Conservation (phyloP, 2,113 vertebrate species). For the Cavia porcellus region DNA sequence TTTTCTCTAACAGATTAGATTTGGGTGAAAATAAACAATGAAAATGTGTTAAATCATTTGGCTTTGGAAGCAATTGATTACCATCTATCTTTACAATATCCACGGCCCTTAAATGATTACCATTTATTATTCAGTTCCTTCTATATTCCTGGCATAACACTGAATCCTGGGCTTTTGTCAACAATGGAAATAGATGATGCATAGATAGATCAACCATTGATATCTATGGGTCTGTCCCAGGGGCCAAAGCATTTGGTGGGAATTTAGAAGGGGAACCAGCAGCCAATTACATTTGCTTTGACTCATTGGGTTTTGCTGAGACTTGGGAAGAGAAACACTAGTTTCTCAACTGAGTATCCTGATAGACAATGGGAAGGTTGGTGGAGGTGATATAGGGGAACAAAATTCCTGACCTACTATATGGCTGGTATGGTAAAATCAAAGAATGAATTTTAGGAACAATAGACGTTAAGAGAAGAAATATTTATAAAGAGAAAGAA, state of each 20-base stretch:
- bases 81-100: background rate
- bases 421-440: no score
- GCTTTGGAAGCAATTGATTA: conserved; percentile 51
- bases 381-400: no score
- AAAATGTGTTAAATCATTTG: conserved; percentile 51
- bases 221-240: no score
- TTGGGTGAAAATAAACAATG: conserved; percentile 58
- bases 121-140: conserved; percentile 1
- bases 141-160: background rate
- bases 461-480: no score
- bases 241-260: background rate
- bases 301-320: background rate
- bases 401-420: no score
- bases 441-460: no score
- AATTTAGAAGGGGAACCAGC: background rate
- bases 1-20: conserved; percentile 36
- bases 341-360: background rate
- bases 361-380: background rate
- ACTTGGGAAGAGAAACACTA: background rate
- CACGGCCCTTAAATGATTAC: conserved; percentile 18
- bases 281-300: background rate
- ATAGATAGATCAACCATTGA: background rate
- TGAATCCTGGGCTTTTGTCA: background rate
- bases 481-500: no score
- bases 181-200: background rate